These are phyloP conservation scores for Neomorphus geoffroyi DNA, from an alignment of 2,797 vertebrate genomes.

Conservation along the genomic window DNA sequence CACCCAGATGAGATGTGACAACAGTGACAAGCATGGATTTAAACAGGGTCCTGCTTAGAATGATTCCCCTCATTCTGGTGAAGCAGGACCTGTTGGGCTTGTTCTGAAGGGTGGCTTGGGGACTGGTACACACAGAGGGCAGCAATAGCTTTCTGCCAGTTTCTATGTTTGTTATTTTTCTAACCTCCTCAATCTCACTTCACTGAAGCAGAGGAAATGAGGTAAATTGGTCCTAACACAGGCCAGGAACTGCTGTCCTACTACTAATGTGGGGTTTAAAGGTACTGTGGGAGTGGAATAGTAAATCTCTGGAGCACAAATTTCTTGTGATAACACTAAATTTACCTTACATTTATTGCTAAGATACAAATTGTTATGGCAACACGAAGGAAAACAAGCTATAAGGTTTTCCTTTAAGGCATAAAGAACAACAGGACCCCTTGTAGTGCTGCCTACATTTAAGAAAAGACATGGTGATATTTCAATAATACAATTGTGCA, in stretches of 20 bases:
- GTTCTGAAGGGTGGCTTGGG: neutral
- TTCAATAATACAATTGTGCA: neutral
- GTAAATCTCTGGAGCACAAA: slow-evolving; percentile 45
- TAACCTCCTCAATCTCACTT: slow-evolving; percentile 61
- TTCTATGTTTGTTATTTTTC: slow-evolving; percentile 62
- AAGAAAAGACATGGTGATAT: neutral
- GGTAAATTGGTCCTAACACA: slow-evolving; percentile 39
- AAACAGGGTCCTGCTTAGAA: neutral
- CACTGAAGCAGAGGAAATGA: slow-evolving; percentile 53
- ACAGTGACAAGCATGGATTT: neutral
- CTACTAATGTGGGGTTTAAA: slow-evolving; percentile 16
- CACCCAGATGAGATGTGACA: slow-evolving; percentile 2
- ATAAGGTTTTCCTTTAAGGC: slow-evolving; percentile 46
- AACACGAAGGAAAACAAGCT: slow-evolving; percentile 62
- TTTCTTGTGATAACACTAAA: slow-evolving; percentile 55
- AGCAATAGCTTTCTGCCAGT: neutral
- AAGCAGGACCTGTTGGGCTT: neutral
- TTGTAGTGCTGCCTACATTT: neutral
- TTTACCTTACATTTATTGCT: slow-evolving; percentile 56
- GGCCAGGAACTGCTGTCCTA: slow-evolving; percentile 47
- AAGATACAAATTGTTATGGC: slow-evolving; percentile 63
- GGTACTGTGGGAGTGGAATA: slow-evolving; percentile 28
- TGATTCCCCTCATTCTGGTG: neutral
- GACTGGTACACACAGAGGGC: neutral
- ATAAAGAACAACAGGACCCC: neutral